Percentiles rank a stretch among this genome's conserved stretches.
phyloP scores from a whole-genome alignment of 2,797 vertebrate genomes.

The Sebastes trivittatus region DNA sequence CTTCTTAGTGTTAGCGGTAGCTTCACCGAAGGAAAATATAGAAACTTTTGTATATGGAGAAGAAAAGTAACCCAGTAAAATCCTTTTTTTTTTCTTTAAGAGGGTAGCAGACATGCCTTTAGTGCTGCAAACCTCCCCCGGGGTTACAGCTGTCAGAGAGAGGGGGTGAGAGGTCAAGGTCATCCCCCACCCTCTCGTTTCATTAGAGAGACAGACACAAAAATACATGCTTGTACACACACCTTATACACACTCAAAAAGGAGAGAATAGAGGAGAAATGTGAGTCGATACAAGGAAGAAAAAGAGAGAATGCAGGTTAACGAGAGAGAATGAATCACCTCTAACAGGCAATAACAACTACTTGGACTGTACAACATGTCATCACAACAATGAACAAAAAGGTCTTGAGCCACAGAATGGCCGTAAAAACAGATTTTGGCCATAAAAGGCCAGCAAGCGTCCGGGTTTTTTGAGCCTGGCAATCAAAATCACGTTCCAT shows the following conservation, averaged over 20 bases:
- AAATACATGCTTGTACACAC: neutral
- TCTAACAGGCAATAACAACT: conserved; percentile 4
- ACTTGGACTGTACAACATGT: conserved; percentile 8
- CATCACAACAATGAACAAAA: conserved; percentile 39
- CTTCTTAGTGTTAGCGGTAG: neutral
- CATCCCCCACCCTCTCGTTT: neutral
- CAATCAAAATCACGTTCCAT: conserved; percentile 44
- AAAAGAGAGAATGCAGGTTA: neutral
- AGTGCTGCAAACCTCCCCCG: neutral
- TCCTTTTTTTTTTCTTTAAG: neutral
- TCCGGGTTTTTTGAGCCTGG: conserved; percentile 30
- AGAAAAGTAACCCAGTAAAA: conserved; percentile 1
- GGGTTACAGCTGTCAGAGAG: neutral
- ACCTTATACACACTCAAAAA: neutral
- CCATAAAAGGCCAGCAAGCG: conserved; percentile 61
- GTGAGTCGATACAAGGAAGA: neutral
- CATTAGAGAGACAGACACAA: neutral
- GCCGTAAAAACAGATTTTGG: conserved; percentile 38
- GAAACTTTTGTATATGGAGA: neutral
- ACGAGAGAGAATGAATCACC: conserved; percentile 4
- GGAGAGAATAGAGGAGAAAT: neutral
- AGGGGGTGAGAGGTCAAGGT: conserved; percentile 23
- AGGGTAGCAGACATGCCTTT: neutral
- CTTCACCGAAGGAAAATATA: neutral
- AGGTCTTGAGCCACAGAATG: conserved; percentile 20